A percentile compares a stretch with the other conserved stretches of the same genome.
These are phyloP conservation scores for Orussus abietinus DNA, from an alignment of 1,140 invertebrate species.

Conservation along the genomic window DNA sequence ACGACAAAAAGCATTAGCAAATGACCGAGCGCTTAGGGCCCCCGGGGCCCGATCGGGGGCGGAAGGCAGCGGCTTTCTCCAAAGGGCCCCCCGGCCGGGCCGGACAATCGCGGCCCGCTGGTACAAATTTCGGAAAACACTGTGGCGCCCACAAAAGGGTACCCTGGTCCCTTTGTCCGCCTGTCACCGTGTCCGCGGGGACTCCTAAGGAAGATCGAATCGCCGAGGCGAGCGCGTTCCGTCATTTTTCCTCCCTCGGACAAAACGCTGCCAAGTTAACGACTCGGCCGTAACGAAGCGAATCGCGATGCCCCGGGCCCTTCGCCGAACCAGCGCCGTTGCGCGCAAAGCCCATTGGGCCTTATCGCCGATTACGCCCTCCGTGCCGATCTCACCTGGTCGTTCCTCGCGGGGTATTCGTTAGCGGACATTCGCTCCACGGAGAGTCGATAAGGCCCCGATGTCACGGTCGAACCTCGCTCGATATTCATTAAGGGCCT, in stretches of 20 bases:
- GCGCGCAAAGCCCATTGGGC: no score
- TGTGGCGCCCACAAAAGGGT: slow-evolving; percentile 22
- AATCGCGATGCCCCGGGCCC: slow-evolving; percentile 10
- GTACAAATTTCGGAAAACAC: slow-evolving; percentile 37
- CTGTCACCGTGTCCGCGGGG: slow-evolving; percentile 31
- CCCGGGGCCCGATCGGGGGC: slow-evolving; percentile 6
- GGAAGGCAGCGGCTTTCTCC: slow-evolving; percentile 12
- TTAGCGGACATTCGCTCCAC: neutral
- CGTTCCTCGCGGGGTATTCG: no score
- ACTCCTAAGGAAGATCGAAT: slow-evolving; percentile 16
- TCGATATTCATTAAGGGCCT: no score
- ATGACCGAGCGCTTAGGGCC: slow-evolving; percentile 12
- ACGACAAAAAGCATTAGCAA: slow-evolving; percentile 31
- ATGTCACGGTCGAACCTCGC: no score
- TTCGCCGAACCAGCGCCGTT: slow-evolving; percentile 5
- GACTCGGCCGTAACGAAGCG: slow-evolving; percentile 9
- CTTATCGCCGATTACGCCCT: no score
- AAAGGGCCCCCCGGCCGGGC: slow-evolving; percentile 13
- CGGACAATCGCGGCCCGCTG: slow-evolving; percentile 28
- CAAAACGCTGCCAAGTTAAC: slow-evolving; percentile 15
- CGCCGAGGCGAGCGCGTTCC: no score
- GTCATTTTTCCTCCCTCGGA: slow-evolving; percentile 7
- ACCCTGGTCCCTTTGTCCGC: slow-evolving; percentile 28
- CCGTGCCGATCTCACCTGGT: no score
- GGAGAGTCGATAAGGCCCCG: no score